These are phyloP conservation scores for Pygoscelis antarcticus DNA, from an alignment of 2,113 vertebrate genomes.

Conservation along the genomic window DNA sequence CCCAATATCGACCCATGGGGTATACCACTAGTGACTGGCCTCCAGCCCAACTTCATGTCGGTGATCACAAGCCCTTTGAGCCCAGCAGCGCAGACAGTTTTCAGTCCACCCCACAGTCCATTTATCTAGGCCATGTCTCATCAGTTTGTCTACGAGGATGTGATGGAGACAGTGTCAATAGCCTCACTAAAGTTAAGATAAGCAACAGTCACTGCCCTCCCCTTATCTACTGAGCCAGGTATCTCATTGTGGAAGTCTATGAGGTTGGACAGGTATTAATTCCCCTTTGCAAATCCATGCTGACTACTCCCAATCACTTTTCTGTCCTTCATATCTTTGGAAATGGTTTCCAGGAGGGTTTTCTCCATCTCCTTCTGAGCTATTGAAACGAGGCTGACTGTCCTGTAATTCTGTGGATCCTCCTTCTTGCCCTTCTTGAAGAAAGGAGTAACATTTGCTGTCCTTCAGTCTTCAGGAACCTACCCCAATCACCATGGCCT, in stretches of 20 bases:
- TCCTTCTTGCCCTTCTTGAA: background rate
- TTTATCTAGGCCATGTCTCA: too few relatives aligned
- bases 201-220: background rate
- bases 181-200: too few relatives aligned
- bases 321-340: background rate
- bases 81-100: background rate
- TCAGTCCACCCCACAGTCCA: too few relatives aligned
- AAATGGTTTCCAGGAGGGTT: background rate
- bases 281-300: background rate
- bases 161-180: too few relatives aligned
- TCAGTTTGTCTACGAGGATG: too few relatives aligned
- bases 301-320: background rate
- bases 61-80: too few relatives aligned
- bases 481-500: background rate
- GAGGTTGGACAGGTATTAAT: background rate
- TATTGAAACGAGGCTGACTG: background rate
- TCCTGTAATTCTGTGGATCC: background rate
- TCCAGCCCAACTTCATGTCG: background rate
- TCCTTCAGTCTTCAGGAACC: background rate
- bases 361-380: background rate
- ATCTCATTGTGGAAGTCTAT: background rate
- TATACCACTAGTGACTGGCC: background rate
- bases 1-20: background rate
- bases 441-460: background rate
- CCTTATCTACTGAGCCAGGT: background rate